Evolutionary conservation across 1,140 invertebrate genomes (phyloP).

Genomic region (Aradophagus sp.): DNA sequence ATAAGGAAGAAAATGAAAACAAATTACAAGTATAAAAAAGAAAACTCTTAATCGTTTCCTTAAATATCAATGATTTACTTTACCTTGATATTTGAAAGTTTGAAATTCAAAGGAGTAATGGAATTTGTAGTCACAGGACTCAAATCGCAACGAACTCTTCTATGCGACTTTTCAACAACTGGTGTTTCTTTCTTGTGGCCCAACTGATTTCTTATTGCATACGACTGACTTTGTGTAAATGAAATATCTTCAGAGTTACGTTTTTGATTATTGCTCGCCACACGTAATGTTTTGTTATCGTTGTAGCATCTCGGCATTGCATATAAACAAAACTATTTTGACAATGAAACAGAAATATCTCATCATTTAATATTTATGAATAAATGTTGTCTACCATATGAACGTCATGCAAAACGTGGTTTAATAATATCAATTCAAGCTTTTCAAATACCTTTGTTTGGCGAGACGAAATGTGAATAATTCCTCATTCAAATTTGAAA

Average conservation of each 20-base stretch:
- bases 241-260: constrained; percentile 67
- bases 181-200: constrained; percentile 66
- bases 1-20: no score
- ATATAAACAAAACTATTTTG: constrained; percentile 61
- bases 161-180: constrained; percentile 70
- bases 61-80: constrained; percentile 17
- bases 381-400: constrained; percentile 20
- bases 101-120: constrained; percentile 67
- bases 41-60: no score
- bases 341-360: constrained; percentile 40
- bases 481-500: constrained; percentile 20
- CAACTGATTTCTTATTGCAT: constrained; percentile 67
- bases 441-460: constrained; percentile 34
- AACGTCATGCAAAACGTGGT: constrained; percentile 24
- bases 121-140: constrained; percentile 71
- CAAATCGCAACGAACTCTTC: constrained; percentile 71
- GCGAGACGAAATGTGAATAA: constrained; percentile 24
- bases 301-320: constrained; percentile 76
- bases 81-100: constrained; percentile 72
- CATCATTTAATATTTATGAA: constrained; percentile 31
- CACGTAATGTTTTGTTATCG: constrained; percentile 73
- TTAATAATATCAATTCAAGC: not conserved
- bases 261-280: constrained; percentile 68
- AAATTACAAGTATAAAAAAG: no score
- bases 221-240: constrained; percentile 64